Percentiles rank a stretch among this genome's conserved stretches.
phyloP scores from a whole-genome alignment of 2,113 vertebrate genomes.

The Trematomus loennbergii region DNA sequence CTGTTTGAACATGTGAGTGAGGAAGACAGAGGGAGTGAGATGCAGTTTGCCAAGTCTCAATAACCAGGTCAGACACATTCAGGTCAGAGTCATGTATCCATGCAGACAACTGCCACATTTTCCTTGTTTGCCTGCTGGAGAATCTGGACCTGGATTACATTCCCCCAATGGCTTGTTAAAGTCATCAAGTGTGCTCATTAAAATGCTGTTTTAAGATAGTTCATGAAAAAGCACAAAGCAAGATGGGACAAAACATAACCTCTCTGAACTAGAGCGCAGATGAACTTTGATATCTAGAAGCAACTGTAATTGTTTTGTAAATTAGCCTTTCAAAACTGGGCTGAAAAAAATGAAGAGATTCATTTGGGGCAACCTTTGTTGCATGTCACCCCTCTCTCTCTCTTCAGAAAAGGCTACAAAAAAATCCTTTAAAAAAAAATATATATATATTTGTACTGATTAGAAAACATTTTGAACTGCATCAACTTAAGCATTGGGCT shows the following conservation, averaged over 20 bases:
- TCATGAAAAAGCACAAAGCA: not conserved
- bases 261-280: not conserved
- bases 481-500: too few relatives aligned
- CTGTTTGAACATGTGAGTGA: slow-evolving; percentile 22
- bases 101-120: slow-evolving; percentile 49
- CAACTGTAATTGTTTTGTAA: too few relatives aligned
- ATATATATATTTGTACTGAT: too few relatives aligned
- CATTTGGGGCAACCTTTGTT: too few relatives aligned
- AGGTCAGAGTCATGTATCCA: slow-evolving; percentile 65
- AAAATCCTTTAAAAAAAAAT: too few relatives aligned
- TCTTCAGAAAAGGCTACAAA: too few relatives aligned
- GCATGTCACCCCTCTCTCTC: too few relatives aligned
- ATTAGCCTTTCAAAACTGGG: not conserved
- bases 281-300: not conserved
- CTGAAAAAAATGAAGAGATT: not conserved
- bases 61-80: slow-evolving; percentile 78
- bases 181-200: slow-evolving; percentile 24
- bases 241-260: not conserved
- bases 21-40: slow-evolving; percentile 25
- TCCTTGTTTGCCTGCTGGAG: slow-evolving; percentile 23
- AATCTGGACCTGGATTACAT: slow-evolving; percentile 27
- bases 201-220: not conserved
- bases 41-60: slow-evolving; percentile 56
- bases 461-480: too few relatives aligned
- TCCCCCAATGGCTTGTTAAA: slow-evolving; percentile 30